Base-by-base conservation (phyloP, 2,113 vertebrate genomes). In the Nothobranchius kuhntae region DNA sequence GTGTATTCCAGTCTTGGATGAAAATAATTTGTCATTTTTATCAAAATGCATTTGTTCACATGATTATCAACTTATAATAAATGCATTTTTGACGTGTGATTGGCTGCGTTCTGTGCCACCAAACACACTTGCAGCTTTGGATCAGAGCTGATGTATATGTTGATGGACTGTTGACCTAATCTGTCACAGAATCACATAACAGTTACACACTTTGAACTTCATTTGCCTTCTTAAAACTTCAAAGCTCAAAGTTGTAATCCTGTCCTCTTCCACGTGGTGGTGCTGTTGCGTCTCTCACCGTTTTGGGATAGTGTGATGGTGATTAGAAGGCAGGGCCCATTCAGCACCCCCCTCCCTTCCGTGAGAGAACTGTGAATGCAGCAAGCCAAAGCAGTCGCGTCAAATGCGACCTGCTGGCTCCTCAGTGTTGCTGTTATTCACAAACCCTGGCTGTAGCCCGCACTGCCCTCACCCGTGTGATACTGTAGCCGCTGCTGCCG, bases 211-310 rank as follows among this genome's bases (percentile, higher is more conserved):
- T 30, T 30, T 30, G 30, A 30, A 30, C 30, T 40, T 40, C 4
- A 8, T 9, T 40, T 9, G 9, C 38, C 38, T 40, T 51, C 2
- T 47, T 51, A 3, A 3, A 51, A 51, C 38, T 51, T 9, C 75
- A 78, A 75, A 76, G 59, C 86, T 87, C 88, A 78, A 63, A 81
- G 90, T 85, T 95, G 95, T 93, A 96, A 94, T 95, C 94, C 92
- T 86, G 47, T 73, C 87, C 94, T 91, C 84, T 85, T 87, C 93
- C 92, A 94, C 82, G 92, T 95, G 95, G 94, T 94, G 95, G 95
- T 94, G 94, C 93, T 95, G 91, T 94, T 95, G 93, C 94, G 90
- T 90, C 95, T n/a, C n/a, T 91, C 90, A 81, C 83, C 89, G 85
- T 91, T 91, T 91, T 92, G 86, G 86, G 92, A 89, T 67, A 85